Conservation (phyloP, 2,113 vertebrate genomes). For the Rhynchomys soricoides region DNA sequence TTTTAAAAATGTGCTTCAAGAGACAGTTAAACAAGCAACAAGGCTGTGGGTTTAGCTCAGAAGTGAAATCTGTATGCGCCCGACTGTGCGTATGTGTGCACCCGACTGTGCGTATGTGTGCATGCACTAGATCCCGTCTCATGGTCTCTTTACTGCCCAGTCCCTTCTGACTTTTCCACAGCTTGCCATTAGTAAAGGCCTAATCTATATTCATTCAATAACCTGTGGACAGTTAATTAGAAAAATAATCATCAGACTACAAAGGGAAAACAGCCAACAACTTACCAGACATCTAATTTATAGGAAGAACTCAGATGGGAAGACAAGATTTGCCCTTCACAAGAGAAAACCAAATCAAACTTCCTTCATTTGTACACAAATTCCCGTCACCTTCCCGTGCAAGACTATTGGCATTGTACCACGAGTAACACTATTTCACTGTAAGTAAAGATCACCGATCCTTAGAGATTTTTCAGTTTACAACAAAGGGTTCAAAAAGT, state of each 20-base stretch:
- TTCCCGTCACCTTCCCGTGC: not conserved
- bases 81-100: not conserved
- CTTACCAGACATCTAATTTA: slow-evolving; percentile 49
- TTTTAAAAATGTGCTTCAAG: not conserved
- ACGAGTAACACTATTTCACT: slow-evolving; percentile 1
- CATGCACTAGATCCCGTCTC: not conserved
- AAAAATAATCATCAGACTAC: not conserved
- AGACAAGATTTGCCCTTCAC: not conserved
- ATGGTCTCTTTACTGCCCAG: not conserved
- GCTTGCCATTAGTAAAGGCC: slow-evolving; percentile 9
- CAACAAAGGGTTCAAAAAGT: slow-evolving; percentile 20
- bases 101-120: not conserved
- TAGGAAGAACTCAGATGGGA: slow-evolving; percentile 45
- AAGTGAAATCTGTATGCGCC: not conserved
- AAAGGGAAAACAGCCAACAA: slow-evolving; percentile 27
- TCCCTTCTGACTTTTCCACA: not conserved
- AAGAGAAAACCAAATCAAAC: not conserved
- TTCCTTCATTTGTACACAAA: slow-evolving; percentile 16
- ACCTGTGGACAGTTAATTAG: not conserved
- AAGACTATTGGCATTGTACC: not conserved
- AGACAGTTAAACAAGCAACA: not conserved
- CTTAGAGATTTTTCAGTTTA: not conserved
- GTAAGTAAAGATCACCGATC: not conserved
- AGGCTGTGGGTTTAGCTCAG: not conserved
- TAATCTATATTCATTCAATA: not conserved